Percentiles rank a stretch among this genome's conserved stretches.
Conservation (phyloP, 2,888 invertebrate species). For the Philopedon plagiatum region DNA sequence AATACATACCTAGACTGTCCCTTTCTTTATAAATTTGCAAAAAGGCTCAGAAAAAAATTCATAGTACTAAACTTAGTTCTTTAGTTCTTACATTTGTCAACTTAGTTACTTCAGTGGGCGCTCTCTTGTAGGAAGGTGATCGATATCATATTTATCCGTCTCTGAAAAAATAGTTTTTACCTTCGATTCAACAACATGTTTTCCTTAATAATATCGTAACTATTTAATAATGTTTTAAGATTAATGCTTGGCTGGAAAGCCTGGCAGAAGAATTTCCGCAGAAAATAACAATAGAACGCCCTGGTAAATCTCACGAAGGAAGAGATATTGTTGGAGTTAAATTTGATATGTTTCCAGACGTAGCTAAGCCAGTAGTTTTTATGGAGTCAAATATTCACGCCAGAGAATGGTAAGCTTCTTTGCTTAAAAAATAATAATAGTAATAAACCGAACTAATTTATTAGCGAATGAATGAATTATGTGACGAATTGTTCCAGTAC, state of each 20-base stretch:
- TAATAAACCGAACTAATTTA: neutral
- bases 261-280: slow-evolving; percentile 69
- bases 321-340: slow-evolving; percentile 74
- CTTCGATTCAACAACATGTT: too few species aligned
- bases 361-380: slow-evolving; percentile 74
- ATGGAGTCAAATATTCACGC: slow-evolving; percentile 74
- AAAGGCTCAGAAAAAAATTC: too few species aligned
- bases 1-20: too few species aligned
- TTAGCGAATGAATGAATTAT: neutral
- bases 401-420: slow-evolving; percentile 62
- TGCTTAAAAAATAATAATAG: too few species aligned
- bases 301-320: slow-evolving; percentile 75
- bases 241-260: slow-evolving; percentile 70
- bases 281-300: slow-evolving; percentile 69
- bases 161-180: too few species aligned
- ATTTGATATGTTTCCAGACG: slow-evolving; percentile 67
- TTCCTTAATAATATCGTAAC: neutral
- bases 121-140: too few species aligned
- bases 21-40: too few species aligned
- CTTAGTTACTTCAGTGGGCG: too few species aligned
- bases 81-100: too few species aligned
- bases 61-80: too few species aligned
- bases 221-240: slow-evolving; percentile 61
- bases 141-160: too few species aligned
- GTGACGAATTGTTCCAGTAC: too few species aligned